Conservation (phyloP, 2,797 vertebrate species). For the Echiichthys vipera region DNA sequence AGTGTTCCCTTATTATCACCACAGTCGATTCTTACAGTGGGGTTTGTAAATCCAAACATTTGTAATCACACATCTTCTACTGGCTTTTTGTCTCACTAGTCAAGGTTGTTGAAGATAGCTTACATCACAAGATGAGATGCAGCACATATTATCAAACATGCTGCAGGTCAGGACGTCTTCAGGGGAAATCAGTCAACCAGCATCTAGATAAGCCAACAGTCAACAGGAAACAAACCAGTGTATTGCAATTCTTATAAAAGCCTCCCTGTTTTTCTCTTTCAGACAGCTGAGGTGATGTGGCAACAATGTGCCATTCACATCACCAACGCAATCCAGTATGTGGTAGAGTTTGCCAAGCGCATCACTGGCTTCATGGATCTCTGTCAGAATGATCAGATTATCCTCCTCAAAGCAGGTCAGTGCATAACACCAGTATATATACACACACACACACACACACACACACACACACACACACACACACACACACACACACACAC, state of each 20-base stretch:
- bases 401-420: slow-evolving; percentile 95
- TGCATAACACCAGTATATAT: slow-evolving; percentile 18
- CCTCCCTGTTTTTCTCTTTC: slow-evolving; percentile 39
- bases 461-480: background rate
- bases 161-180: background rate
- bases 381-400: slow-evolving; percentile 95
- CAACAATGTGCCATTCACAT: slow-evolving; percentile 91
- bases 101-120: background rate
- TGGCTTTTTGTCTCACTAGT: slow-evolving; percentile 2
- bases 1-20: background rate
- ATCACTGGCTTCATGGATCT: slow-evolving; percentile 95
- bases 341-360: slow-evolving; percentile 95
- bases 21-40: background rate
- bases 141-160: slow-evolving; percentile 1
- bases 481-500: background rate
- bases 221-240: background rate
- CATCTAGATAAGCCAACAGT: background rate
- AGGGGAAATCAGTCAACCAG: background rate
- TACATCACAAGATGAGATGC: background rate
- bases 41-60: slow-evolving; percentile 3
- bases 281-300: slow-evolving; percentile 93
- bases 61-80: background rate
- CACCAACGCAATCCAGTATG: slow-evolving; percentile 94
- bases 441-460: background rate
- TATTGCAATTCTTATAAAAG: slow-evolving; percentile 11